These are phyloP conservation scores for Ondatra zibethicus DNA, from an alignment of 2,113 vertebrate species.

Conservation along the genomic window DNA sequence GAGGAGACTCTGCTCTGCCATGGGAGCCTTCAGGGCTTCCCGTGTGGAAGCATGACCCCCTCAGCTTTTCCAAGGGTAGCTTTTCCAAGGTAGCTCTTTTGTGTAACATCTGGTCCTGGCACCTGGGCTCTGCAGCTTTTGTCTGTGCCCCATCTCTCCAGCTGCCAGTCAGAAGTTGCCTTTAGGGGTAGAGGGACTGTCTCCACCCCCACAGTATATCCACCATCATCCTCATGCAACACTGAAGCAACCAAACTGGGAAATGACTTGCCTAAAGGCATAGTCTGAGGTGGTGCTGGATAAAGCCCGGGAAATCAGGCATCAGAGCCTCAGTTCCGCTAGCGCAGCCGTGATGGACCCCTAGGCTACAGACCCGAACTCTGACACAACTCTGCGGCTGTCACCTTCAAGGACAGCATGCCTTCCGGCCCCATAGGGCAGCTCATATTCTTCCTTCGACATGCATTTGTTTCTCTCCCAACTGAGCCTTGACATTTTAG, in stretches of 20 bases:
- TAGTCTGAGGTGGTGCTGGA: accelerated
- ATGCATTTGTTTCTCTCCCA: accelerated
- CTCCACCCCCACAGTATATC: no score
- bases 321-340: background rate
- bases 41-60: accelerated
- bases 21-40: background rate
- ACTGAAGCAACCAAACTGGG: background rate
- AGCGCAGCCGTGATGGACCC: background rate
- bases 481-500: background rate
- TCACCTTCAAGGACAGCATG: background rate
- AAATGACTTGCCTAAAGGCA: background rate
- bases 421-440: accelerated
- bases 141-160: background rate
- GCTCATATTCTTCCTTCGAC: accelerated
- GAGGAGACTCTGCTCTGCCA: background rate
- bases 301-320: background rate
- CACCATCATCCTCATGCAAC: accelerated
- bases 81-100: background rate
- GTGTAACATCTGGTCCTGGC: background rate
- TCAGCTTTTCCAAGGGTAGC: background rate
- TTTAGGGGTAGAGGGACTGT: background rate
- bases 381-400: background rate
- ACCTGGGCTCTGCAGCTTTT: accelerated
- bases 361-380: background rate
- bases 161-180: accelerated